These are phyloP conservation scores for Trichogramma dendrolimi DNA, from an alignment of 2,888 invertebrate species.

Conservation along the genomic window DNA sequence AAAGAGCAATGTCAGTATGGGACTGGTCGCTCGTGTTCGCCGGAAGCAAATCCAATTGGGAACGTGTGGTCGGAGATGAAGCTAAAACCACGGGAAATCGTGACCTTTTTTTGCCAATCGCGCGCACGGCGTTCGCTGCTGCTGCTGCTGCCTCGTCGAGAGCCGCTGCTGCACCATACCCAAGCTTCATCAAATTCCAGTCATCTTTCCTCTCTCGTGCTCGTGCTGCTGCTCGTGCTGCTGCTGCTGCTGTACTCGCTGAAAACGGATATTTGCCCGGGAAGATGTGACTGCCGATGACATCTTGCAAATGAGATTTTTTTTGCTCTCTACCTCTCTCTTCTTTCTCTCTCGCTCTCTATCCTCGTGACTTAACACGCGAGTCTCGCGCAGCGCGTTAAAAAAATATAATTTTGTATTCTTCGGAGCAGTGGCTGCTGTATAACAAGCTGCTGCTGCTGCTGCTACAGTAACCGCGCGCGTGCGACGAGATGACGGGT, in stretches of 20 bases:
- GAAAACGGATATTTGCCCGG: neutral
- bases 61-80: slow-evolving; percentile 17
- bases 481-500: no score
- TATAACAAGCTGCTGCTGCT: no score
- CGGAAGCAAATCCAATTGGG: slow-evolving; percentile 17
- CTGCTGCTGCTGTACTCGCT: neutral
- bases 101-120: slow-evolving; percentile 12
- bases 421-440: no score
- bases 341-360: no score
- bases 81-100: slow-evolving; percentile 18
- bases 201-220: neutral
- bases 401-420: no score
- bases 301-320: neutral
- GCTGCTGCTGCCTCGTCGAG: no score
- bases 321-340: neutral
- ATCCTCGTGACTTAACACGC: no score
- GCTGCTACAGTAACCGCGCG: no score
- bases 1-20: slow-evolving; percentile 10
- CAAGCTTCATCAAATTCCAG: slow-evolving; percentile 7
- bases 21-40: slow-evolving; percentile 1
- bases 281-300: neutral
- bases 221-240: neutral
- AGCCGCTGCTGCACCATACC: no score
- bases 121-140: neutral
- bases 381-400: no score